Conservation (phyloP, 2,797 vertebrate species). For the Amblyraja radiata region DNA sequence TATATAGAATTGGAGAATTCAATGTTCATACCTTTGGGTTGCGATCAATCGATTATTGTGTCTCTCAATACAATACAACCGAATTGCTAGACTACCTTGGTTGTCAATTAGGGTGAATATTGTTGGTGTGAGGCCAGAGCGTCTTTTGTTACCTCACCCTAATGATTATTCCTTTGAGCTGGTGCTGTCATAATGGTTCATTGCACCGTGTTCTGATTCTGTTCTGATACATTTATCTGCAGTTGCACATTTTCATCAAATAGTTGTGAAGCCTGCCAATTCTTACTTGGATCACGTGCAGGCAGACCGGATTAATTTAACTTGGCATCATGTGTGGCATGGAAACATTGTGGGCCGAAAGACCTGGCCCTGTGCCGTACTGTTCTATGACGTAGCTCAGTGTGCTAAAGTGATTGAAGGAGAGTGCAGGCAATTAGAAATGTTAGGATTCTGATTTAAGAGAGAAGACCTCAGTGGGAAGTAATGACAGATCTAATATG, state of each 20-base stretch:
- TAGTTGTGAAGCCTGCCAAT: neutral
- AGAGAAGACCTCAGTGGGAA: neutral
- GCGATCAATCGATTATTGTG: neutral
- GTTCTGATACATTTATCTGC: neutral
- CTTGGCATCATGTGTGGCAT: too few species aligned
- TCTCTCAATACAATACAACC: neutral
- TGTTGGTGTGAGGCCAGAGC: neutral
- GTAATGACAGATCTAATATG: neutral
- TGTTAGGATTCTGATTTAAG: neutral
- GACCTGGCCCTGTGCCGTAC: neutral
- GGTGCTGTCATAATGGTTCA: neutral
- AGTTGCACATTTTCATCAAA: neutral
- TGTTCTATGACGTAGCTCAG: neutral
- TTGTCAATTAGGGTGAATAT: neutral
- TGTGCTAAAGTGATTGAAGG: neutral
- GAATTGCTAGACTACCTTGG: neutral
- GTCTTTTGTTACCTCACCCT: neutral
- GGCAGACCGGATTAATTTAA: neutral
- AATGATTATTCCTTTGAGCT: neutral
- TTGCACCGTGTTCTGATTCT: neutral
- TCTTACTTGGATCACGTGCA: neutral
- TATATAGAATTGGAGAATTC: too few species aligned
- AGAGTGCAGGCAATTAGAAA: neutral
- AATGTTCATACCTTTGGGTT: too few species aligned
- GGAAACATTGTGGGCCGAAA: too few species aligned